A percentile compares a stretch with the other conserved stretches of the same genome.
Conservation (phyloP, 2,888 invertebrate species). For the Antheraea yamamai region DNA sequence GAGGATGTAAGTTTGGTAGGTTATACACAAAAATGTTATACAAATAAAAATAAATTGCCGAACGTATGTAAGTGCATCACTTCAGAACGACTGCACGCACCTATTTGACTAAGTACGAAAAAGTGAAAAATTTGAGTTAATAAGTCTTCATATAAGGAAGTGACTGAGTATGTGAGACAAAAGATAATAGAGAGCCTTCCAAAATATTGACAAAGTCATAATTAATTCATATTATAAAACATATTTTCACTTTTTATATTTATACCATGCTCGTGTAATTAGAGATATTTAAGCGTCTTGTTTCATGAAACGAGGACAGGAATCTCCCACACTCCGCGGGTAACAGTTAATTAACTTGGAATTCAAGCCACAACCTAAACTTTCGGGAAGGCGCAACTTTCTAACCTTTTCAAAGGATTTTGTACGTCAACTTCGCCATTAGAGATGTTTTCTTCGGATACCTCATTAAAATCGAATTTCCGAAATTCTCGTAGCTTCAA, state of each 20-base stretch:
- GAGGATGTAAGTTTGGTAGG: no score
- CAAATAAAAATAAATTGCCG: no score
- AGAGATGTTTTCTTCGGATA: slow-evolving; percentile 53
- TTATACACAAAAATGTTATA: no score
- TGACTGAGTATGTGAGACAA: no score
- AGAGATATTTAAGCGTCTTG: slow-evolving; percentile 36
- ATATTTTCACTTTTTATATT: background rate
- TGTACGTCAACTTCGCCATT: slow-evolving; percentile 44
- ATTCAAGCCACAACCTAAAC: slow-evolving; percentile 59
- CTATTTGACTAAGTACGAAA: no score
- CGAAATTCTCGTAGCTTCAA: slow-evolving; percentile 34
- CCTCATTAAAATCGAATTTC: slow-evolving; percentile 62
- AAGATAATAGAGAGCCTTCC: no score
- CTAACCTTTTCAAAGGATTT: slow-evolving; percentile 58
- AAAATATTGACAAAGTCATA: no score
- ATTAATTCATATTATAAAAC: background rate
- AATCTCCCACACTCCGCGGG: slow-evolving; percentile 34
- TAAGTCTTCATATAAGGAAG: no score
- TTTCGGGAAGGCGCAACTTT: slow-evolving; percentile 54
- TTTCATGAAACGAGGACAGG: slow-evolving; percentile 48
- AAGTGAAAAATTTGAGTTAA: no score
- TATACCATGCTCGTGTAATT: slow-evolving; percentile 24
- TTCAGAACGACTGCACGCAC: no score
- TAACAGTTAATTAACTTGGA: slow-evolving; percentile 60
- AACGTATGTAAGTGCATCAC: no score